Evolutionary conservation across 2,797 vertebrate species (phyloP).

Genomic region (Pogoniulus pusillus): DNA sequence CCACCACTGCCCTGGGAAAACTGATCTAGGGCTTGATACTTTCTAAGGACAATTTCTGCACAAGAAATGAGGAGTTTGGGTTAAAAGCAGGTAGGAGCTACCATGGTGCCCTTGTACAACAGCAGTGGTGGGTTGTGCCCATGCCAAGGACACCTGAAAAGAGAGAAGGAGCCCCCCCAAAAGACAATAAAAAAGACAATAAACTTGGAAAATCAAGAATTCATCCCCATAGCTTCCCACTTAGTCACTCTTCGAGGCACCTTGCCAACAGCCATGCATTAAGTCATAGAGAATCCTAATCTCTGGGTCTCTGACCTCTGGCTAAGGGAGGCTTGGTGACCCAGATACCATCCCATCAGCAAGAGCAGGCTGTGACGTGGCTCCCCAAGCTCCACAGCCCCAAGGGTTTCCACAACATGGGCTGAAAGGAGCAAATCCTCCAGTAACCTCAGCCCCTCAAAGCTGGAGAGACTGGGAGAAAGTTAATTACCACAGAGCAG

Average conservation of each 20-base stretch:
- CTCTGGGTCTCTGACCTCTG: background rate
- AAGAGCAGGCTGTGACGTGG: fast-evolving
- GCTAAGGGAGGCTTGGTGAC: background rate
- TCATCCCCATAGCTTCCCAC: background rate
- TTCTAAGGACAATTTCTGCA: background rate
- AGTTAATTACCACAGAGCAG: too few relatives aligned
- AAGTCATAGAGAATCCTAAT: background rate
- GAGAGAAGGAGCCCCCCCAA: too few relatives aligned
- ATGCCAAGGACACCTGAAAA: background rate
- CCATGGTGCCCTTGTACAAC: fast-evolving
- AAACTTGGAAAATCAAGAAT: background rate
- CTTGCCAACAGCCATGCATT: background rate
- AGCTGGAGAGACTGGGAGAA: background rate
- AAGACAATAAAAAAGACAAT: background rate
- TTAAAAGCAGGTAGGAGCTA: background rate
- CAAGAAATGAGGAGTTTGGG: background rate
- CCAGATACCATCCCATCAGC: background rate
- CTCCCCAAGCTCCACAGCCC: background rate
- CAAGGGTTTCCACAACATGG: fast-evolving
- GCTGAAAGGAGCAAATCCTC: background rate
- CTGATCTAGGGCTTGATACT: background rate
- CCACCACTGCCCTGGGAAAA: background rate
- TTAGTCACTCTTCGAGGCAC: background rate
- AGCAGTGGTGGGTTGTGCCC: background rate
- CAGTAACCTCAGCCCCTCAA: background rate